Conservation (phyloP, 1,140 invertebrate species). For the Lerema accius region DNA sequence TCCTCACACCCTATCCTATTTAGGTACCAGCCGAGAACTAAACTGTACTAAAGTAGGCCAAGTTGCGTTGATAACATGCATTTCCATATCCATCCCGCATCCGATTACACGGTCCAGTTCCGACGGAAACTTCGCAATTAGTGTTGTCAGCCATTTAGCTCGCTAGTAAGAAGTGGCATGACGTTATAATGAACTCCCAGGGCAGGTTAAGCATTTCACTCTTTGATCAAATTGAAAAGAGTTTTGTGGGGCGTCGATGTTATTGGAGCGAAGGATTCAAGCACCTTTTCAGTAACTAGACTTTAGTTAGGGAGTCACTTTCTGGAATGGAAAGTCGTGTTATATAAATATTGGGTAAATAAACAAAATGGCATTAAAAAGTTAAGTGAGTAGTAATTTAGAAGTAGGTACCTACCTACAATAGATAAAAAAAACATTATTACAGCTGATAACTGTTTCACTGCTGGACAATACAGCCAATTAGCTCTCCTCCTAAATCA, state of each 20-base stretch:
- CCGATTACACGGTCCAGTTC: constrained; percentile 12
- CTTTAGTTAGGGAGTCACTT: background rate
- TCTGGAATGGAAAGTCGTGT: no score
- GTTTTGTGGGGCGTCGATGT: background rate
- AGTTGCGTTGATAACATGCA: constrained; percentile 5
- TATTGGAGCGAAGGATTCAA: background rate
- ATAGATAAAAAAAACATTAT: no score
- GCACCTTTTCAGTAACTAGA: no score
- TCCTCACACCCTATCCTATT: no score
- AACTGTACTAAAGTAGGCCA: background rate
- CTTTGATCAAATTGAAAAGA: background rate
- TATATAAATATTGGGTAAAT: no score
- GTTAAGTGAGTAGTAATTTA: no score
- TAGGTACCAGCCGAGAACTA: no score
- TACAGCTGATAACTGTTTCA: no score
- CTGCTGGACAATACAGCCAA: no score
- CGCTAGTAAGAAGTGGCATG: background rate
- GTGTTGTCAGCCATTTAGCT: background rate
- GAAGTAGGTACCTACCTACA: no score
- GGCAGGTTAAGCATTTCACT: background rate
- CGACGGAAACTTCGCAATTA: background rate
- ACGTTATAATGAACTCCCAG: constrained; percentile 5
- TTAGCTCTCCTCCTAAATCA: no score
- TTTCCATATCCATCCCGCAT: constrained; percentile 13
- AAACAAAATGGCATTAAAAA: no score